These are phyloP conservation scores for Poeciliopsis paucimaculata DNA, from an alignment of 2,797 vertebrate species.

Conservation along the genomic window DNA sequence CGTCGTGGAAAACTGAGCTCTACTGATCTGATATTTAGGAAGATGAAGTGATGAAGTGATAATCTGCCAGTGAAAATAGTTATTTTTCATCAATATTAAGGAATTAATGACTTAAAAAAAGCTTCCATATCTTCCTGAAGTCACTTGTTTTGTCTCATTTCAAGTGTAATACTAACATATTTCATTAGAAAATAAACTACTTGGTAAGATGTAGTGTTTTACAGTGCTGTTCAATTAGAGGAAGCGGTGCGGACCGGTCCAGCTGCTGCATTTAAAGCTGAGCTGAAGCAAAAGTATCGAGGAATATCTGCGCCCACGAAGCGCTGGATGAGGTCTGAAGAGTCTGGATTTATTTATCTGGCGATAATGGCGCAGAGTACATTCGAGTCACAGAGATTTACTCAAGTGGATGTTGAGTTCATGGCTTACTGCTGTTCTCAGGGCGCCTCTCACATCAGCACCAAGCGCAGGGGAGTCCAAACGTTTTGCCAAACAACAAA, in stretches of 20 bases:
- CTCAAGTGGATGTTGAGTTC: background rate
- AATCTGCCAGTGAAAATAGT: too few species aligned
- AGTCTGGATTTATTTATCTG: background rate
- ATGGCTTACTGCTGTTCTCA: constrained; percentile 4
- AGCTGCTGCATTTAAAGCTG: constrained; percentile 9
- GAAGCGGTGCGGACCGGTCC: background rate
- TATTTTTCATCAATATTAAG: too few species aligned
- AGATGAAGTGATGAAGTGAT: too few species aligned
- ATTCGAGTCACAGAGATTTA: constrained; percentile 10
- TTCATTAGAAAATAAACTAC: too few species aligned
- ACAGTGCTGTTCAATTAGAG: background rate
- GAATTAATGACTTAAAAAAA: too few species aligned
- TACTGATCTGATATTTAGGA: too few species aligned
- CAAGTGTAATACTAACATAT: too few species aligned
- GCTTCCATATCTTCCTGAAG: too few species aligned
- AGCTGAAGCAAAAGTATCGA: constrained; percentile 2
- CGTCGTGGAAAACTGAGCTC: too few species aligned
- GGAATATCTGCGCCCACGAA: background rate
- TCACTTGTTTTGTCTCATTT: too few species aligned
- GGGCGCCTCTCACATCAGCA: background rate
- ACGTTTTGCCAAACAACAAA: background rate
- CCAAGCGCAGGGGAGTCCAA: too few species aligned
- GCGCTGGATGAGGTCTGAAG: background rate
- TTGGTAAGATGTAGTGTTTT: too few species aligned
- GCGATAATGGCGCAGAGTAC: constrained; percentile 38